Evolutionary conservation across 2,888 invertebrate genomes (phyloP).

Genomic region (Zaprionus obscuricornis): DNA sequence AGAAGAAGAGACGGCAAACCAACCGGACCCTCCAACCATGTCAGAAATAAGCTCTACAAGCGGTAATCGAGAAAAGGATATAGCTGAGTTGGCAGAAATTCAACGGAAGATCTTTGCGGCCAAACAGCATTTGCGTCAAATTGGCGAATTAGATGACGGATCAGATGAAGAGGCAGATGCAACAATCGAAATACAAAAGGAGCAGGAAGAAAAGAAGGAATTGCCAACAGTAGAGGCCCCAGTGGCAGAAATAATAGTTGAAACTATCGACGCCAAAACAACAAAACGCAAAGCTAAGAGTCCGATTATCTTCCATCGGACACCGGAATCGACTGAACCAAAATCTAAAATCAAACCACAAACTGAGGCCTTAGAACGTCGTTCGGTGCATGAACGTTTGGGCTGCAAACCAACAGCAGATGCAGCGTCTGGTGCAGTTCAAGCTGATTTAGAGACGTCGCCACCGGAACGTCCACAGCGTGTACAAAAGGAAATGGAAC

Average conservation of each 20-base stretch:
- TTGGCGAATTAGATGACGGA: slow-evolving; percentile 82
- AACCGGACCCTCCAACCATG: no score
- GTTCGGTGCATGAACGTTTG: slow-evolving; percentile 84
- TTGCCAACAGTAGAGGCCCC: slow-evolving; percentile 75
- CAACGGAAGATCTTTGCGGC: slow-evolving; percentile 87
- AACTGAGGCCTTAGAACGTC: slow-evolving; percentile 52
- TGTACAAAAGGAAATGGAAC: slow-evolving; percentile 81
- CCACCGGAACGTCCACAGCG: slow-evolving; percentile 58
- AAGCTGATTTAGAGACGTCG: no score
- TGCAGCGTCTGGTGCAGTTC: no score
- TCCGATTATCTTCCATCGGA: slow-evolving; percentile 80
- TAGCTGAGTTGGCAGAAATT: slow-evolving; percentile 85
- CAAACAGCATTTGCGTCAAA: slow-evolving; percentile 84
- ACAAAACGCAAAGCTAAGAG: slow-evolving; percentile 68
- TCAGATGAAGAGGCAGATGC: slow-evolving; percentile 56
- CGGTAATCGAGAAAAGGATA: slow-evolving; percentile 82
- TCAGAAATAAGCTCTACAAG: slow-evolving; percentile 82
- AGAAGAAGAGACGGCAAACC: no score
- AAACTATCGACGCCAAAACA: slow-evolving; percentile 12
- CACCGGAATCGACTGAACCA: slow-evolving; percentile 16
- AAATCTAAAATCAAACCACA: slow-evolving; percentile 38
- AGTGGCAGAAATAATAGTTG: slow-evolving; percentile 1
- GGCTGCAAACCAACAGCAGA: slow-evolving; percentile 81
- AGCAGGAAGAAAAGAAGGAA: slow-evolving; percentile 82
- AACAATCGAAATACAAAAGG: no score